A percentile compares a stretch with the other conserved stretches of the same genome.
Evolutionary conservation across 2,113 vertebrate genomes (phyloP).

Genomic region (Halcyon senegalensis): DNA sequence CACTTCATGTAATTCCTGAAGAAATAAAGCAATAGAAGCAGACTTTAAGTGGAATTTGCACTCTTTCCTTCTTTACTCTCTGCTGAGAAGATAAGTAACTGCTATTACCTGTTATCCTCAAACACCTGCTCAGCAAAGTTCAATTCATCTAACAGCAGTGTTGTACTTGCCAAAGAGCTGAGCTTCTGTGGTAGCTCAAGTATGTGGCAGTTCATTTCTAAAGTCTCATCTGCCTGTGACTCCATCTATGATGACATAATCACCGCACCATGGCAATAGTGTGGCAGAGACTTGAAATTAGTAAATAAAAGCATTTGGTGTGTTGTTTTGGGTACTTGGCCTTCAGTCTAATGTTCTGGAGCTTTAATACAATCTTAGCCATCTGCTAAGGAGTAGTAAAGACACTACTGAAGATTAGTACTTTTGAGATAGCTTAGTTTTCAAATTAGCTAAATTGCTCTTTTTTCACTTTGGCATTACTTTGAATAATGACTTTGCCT

Average conservation of each 20-base stretch:
- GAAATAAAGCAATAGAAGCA: neutral
- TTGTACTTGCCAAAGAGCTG: neutral
- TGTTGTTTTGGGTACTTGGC: conserved; percentile 29
- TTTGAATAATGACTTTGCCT: conserved; percentile 24
- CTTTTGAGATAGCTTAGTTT: neutral
- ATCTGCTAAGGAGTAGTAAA: neutral
- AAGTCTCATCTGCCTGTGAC: conserved; percentile 36
- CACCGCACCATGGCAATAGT: conserved; percentile 30
- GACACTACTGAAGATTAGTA: neutral
- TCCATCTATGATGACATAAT: conserved; percentile 2
- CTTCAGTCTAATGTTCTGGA: conserved; percentile 16
- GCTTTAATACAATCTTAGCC: conserved; percentile 23
- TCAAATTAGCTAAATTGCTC: conserved; percentile 23
- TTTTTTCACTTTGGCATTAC: conserved; percentile 10
- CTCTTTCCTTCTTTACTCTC: neutral
- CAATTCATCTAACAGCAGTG: conserved; percentile 15
- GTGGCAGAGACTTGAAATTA: conserved; percentile 56
- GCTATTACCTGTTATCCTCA: conserved; percentile 22
- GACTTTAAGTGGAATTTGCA: neutral
- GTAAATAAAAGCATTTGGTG: conserved; percentile 39
- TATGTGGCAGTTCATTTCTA: neutral
- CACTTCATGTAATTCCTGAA: neutral
- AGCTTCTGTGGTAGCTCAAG: neutral
- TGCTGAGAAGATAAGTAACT: neutral
- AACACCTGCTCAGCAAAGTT: conserved; percentile 39